Base-by-base conservation (phyloP, 2,888 invertebrate genomes). In the Petrophora chlorosata region DNA sequence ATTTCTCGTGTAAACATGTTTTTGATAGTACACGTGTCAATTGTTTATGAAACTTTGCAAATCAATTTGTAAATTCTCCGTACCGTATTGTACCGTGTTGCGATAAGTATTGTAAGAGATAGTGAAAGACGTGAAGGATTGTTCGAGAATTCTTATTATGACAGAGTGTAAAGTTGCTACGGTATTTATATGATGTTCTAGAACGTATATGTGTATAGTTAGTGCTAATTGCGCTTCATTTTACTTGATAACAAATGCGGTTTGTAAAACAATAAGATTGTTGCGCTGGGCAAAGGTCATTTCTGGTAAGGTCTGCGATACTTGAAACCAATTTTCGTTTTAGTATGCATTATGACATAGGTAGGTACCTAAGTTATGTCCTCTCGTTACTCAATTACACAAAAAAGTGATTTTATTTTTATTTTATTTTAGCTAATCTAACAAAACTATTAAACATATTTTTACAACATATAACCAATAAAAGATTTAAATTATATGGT, bases 241-340 rank as follows among this genome's bases (percentile, higher is more conserved):
- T 46, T 38, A 19, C 8, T 26, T 5, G 9, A 13, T 46, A 39
- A 39, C 39, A 19, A 28, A 15, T 39, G 33, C 9, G 19, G 26
- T 45, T 45, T 45, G 8, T 26, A 33, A 25, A 44, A 44, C 29
- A 36, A 23, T 36, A n/a, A n/a, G n/a, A 44, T 44, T 36, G 16
- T 30, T 33, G 17, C n/a, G n/a, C n/a, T 26, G 7, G 10, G n/a
- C 9, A 10, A 25, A 10, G 0, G 3, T 16, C 1, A 17, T 17
- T 30, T 8, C 7, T 8, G 3, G n/a, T n/a, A n/a, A n/a, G n/a
- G n/a, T n/a, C n/a, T n/a, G n/a, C n/a, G n/a, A n/a, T n/a, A n/a
- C n/a, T n/a, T n/a, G n/a, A n/a, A n/a, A n/a, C n/a, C n/a, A n/a
- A n/a, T n/a, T n/a, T n/a, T n/a, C n/a, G n/a, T n/a, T n/a, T n/a